These are phyloP conservation scores for Temnothorax ravouxi DNA, from an alignment of 2,888 invertebrate genomes.

Conservation along the genomic window DNA sequence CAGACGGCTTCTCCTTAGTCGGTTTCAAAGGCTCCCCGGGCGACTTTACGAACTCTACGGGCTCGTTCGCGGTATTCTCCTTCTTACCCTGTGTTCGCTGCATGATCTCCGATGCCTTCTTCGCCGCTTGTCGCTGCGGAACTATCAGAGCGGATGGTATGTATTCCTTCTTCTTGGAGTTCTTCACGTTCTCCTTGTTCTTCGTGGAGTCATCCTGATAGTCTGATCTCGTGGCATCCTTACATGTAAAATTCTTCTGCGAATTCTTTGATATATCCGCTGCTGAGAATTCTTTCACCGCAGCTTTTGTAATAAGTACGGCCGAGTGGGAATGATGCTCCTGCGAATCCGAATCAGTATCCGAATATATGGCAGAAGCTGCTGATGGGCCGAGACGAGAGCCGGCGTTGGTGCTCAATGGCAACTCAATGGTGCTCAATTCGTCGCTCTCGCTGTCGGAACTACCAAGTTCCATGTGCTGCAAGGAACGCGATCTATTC, in stretches of 20 bases:
- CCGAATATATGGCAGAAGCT: slow-evolving; percentile 93
- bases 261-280: slow-evolving; percentile 92
- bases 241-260: slow-evolving; percentile 91
- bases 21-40: slow-evolving; percentile 65
- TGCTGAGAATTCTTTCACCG: slow-evolving; percentile 93
- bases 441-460: slow-evolving; percentile 94
- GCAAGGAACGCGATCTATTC: slow-evolving; percentile 88
- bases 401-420: slow-evolving; percentile 86
- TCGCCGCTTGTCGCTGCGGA: slow-evolving; percentile 96
- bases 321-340: slow-evolving; percentile 89
- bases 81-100: slow-evolving; percentile 87
- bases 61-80: slow-evolving; percentile 77
- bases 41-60: slow-evolving; percentile 82
- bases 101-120: slow-evolving; percentile 96
- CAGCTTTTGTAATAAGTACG: slow-evolving; percentile 92
- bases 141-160: slow-evolving; percentile 94
- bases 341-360: slow-evolving; percentile 91
- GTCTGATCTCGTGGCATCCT: slow-evolving; percentile 82
- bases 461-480: slow-evolving; percentile 91
- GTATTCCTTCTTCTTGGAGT: slow-evolving; percentile 87
- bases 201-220: slow-evolving; percentile 85
- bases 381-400: slow-evolving; percentile 85
- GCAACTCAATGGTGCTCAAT: slow-evolving; percentile 86
- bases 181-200: slow-evolving; percentile 87
- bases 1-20: slow-evolving; percentile 80